phyloP scores from a whole-genome alignment of 2,797 vertebrate species.

The Lophotriccus pileatus region DNA sequence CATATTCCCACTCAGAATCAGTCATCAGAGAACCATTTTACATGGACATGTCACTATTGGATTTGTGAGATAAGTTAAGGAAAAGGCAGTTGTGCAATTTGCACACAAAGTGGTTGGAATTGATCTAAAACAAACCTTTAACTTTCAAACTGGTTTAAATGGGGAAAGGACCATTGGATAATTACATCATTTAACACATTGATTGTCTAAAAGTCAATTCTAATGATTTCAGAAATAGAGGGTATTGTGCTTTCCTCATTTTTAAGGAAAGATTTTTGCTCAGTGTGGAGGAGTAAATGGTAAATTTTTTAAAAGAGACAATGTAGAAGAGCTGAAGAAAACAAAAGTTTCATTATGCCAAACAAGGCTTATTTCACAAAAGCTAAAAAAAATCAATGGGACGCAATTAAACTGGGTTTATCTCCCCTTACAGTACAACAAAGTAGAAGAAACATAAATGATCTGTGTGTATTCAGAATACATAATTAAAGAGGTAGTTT shows the following conservation, averaged over 20 bases:
- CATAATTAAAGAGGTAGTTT: slow-evolving; percentile 27
- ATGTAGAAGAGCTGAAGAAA: slow-evolving; percentile 80
- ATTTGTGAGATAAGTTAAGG: slow-evolving; percentile 87
- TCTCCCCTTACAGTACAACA: slow-evolving; percentile 69
- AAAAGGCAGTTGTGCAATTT: slow-evolving; percentile 91
- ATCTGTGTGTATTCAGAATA: slow-evolving; percentile 47
- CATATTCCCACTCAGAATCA: slow-evolving; percentile 19
- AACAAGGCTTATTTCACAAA: slow-evolving; percentile 81
- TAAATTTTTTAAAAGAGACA: slow-evolving; percentile 75
- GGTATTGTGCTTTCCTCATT: slow-evolving; percentile 85
- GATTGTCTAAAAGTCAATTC: slow-evolving; percentile 92
- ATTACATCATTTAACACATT: slow-evolving; percentile 99
- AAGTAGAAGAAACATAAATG: slow-evolving; percentile 72
- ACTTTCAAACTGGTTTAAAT: slow-evolving; percentile 89
- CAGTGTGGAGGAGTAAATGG: slow-evolving; percentile 66
- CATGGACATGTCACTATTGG: slow-evolving; percentile 78
- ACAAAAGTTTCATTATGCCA: slow-evolving; percentile 91
- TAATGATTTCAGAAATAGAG: slow-evolving; percentile 92
- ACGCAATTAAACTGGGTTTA: slow-evolving; percentile 82
- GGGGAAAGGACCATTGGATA: slow-evolving; percentile 84
- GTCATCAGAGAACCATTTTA: slow-evolving; percentile 67
- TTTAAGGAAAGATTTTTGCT: slow-evolving; percentile 80
- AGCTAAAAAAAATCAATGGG: slow-evolving; percentile 81
- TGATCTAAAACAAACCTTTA: slow-evolving; percentile 98
- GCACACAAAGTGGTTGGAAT: slow-evolving; percentile 94